Conservation (phyloP, 2,888 invertebrate genomes). For the Bembecia ichneumoniformis region DNA sequence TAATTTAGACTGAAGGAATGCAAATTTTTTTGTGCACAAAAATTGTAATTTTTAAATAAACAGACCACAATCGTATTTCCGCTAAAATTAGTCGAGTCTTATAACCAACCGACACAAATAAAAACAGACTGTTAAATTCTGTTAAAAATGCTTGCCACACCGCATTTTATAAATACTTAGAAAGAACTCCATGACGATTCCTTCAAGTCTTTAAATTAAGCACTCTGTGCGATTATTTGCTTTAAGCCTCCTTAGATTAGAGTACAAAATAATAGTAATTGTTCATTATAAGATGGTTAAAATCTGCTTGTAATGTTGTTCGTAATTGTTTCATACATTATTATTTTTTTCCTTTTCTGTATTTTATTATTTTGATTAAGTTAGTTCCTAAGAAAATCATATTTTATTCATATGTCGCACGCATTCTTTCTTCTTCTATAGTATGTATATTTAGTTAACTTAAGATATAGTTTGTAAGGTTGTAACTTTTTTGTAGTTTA, state of each 20-base stretch:
- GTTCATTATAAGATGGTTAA: constrained; percentile 16
- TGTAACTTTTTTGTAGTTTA: neutral
- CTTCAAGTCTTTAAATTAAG: constrained; percentile 61
- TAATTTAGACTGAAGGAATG: constrained; percentile 62
- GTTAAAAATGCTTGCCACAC: neutral
- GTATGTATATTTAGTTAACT: neutral
- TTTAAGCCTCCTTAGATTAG: constrained; percentile 11
- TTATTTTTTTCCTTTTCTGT: neutral
- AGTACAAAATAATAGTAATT: no score
- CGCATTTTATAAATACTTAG: neutral
- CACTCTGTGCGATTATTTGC: constrained; percentile 51
- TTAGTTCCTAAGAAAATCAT: neutral
- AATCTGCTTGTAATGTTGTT: constrained; percentile 1
- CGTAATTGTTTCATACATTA: no score
- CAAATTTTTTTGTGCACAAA: constrained; percentile 27
- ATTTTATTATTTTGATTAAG: neutral
- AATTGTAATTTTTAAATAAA: neutral
- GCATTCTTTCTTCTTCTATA: neutral
- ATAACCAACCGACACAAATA: no score
- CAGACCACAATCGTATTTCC: constrained; percentile 4
- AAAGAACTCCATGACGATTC: constrained; percentile 32
- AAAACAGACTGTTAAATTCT: no score
- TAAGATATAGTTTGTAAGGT: neutral
- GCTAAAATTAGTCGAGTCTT: constrained; percentile 11
- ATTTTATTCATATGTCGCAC: neutral